These are phyloP conservation scores for Coreius guichenoti DNA, from an alignment of 2,797 vertebrate species.

Conservation along the genomic window DNA sequence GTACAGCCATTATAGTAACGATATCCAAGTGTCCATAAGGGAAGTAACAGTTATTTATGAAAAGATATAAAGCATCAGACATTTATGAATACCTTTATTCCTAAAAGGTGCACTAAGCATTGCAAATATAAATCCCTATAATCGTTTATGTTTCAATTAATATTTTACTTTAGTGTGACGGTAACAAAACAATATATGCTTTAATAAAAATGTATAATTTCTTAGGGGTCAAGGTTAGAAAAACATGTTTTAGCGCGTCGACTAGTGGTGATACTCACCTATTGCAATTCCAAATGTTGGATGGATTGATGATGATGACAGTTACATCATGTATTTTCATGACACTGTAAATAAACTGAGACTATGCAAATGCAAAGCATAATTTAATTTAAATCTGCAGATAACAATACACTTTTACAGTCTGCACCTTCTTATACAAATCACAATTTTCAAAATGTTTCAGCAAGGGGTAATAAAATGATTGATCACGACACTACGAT, in stretches of 20 bases:
- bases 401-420: conserved; percentile 74
- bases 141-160: neutral
- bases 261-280: conserved; percentile 21
- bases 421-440: conserved; percentile 77
- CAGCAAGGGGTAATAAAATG: conserved; percentile 55
- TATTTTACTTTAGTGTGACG: neutral
- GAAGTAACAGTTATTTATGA: neutral
- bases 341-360: neutral
- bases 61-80: neutral
- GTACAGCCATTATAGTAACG: neutral
- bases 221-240: neutral
- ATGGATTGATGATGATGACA: too few relatives aligned
- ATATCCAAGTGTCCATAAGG: neutral
- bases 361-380: conserved; percentile 51
- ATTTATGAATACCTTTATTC: neutral
- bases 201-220: neutral
- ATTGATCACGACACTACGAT: conserved; percentile 39
- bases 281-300: neutral
- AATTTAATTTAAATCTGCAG: conserved; percentile 78
- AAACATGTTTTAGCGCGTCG: conserved; percentile 10
- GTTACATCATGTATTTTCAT: neutral
- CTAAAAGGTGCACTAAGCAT: neutral
- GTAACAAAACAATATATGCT: neutral
- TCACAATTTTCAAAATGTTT: conserved; percentile 80
- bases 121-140: neutral